phyloP scores from a whole-genome alignment of 2,113 vertebrate genomes.

The Hoplias malabaricus region DNA sequence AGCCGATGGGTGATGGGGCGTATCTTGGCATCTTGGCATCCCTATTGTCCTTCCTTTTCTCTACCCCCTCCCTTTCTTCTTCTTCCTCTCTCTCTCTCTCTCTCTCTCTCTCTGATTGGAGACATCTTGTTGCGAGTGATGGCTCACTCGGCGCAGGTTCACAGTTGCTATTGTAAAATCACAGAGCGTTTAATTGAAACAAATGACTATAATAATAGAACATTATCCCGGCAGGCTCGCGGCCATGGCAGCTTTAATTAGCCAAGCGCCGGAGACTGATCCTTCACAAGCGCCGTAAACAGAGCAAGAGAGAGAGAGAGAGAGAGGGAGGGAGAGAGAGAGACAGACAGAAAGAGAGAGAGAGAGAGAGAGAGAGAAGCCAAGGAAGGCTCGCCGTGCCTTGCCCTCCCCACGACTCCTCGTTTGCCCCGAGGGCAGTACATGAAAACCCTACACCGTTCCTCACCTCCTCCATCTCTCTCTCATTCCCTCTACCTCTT shows the following conservation, averaged over 20 bases:
- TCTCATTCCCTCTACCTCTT: conserved; percentile 40
- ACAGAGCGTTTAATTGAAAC: conserved; percentile 99
- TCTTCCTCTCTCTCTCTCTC: conserved; percentile 19
- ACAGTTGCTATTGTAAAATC: conserved; percentile 98
- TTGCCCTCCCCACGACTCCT: conserved; percentile 60
- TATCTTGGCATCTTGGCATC: conserved; percentile 35
- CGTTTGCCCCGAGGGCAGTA: conserved; percentile 72
- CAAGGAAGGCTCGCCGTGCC: conserved; percentile 7
- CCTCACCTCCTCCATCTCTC: conserved; percentile 32
- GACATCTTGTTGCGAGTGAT: conserved; percentile 98
- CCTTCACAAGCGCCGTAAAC: conserved; percentile 89
- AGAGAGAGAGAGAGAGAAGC: background rate
- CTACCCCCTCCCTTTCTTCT: background rate
- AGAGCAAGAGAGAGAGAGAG: conserved; percentile 43
- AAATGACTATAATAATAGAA: conserved; percentile 99
- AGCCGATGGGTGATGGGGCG: conserved; percentile 19
- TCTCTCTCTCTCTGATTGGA: conserved; percentile 73
- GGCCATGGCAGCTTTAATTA: conserved; percentile 99
- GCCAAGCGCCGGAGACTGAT: conserved; percentile 91
- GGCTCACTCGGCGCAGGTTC: conserved; percentile 91
- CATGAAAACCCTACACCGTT: conserved; percentile 57
- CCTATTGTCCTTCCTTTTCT: conserved; percentile 17
- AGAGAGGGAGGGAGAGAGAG: conserved; percentile 19
- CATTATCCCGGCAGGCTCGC: conserved; percentile 98
- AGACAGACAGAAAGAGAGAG: conserved; percentile 48